phyloP scores from a whole-genome alignment of 2,888 invertebrate genomes.

The Icerya purchasi region DNA sequence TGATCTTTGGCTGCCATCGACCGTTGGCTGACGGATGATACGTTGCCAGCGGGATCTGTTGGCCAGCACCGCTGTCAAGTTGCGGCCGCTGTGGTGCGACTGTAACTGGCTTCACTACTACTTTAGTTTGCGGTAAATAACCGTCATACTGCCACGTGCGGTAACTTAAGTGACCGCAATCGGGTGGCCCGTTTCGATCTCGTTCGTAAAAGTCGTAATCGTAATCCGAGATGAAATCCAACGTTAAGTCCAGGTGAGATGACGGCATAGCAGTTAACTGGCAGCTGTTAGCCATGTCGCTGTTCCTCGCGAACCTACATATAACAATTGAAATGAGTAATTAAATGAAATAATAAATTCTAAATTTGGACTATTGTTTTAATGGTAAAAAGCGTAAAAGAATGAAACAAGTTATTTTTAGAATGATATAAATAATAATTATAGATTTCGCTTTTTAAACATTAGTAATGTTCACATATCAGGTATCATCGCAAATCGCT shows the following conservation, averaged over 20 bases:
- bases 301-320: conserved; percentile 43
- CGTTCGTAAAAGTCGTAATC: conserved; percentile 62
- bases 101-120: not conserved
- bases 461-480: no score
- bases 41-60: not conserved
- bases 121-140: conserved; percentile 2
- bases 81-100: not conserved
- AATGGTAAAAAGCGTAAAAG: no score
- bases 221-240: conserved; percentile 41
- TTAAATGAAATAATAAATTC: no score
- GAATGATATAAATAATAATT: no score
- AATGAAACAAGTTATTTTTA: no score
- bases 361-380: no score
- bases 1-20: conserved; percentile 4
- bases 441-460: no score
- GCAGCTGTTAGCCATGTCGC: conserved; percentile 51
- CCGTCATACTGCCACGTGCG: conserved; percentile 9
- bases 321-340: no score
- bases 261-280: conserved; percentile 52
- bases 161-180: conserved; percentile 17
- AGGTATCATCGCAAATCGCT: no score
- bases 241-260: conserved; percentile 39
- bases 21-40: not conserved
- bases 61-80: conserved; percentile 1
- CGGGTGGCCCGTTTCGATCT: conserved; percentile 39